Conservation (phyloP, 2,888 invertebrate species). For the Anthoptus insignis region DNA sequence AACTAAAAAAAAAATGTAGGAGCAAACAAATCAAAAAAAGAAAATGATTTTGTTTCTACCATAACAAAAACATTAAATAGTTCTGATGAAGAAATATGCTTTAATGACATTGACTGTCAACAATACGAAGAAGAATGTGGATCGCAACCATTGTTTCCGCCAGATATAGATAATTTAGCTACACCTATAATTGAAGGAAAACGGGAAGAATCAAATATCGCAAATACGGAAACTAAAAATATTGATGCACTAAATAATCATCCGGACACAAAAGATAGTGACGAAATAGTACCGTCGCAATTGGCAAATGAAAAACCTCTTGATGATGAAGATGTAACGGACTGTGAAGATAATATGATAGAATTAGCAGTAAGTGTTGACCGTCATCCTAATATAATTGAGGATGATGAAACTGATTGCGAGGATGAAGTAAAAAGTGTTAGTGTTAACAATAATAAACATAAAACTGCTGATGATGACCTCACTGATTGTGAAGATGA, state of each 20-base stretch:
- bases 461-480: conserved; percentile 1
- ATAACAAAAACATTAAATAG: conserved; percentile 51
- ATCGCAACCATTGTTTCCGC: conserved; percentile 68
- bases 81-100: conserved; percentile 69
- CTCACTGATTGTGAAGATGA: conserved; percentile 49
- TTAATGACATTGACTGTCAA: conserved; percentile 67
- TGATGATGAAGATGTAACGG: conserved; percentile 44
- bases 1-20: no score
- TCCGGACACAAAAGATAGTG: conserved; percentile 62
- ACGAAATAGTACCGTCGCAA: conserved; percentile 64
- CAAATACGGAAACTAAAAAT: conserved; percentile 48
- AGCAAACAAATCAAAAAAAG: no score
- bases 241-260: conserved; percentile 53
- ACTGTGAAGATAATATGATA: conserved; percentile 42
- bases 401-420: conserved; percentile 49
- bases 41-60: conserved; percentile 40
- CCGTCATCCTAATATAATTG: neutral
- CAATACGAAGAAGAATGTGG: conserved; percentile 59
- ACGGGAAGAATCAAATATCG: conserved; percentile 2
- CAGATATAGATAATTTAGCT: conserved; percentile 48
- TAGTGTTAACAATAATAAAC: neutral
- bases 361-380: conserved; percentile 8
- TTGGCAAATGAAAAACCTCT: conserved; percentile 50
- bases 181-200: conserved; percentile 15
- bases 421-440: conserved; percentile 46